Conservation (phyloP, 1,140 invertebrate genomes). For the Trichonephila clavipes region DNA sequence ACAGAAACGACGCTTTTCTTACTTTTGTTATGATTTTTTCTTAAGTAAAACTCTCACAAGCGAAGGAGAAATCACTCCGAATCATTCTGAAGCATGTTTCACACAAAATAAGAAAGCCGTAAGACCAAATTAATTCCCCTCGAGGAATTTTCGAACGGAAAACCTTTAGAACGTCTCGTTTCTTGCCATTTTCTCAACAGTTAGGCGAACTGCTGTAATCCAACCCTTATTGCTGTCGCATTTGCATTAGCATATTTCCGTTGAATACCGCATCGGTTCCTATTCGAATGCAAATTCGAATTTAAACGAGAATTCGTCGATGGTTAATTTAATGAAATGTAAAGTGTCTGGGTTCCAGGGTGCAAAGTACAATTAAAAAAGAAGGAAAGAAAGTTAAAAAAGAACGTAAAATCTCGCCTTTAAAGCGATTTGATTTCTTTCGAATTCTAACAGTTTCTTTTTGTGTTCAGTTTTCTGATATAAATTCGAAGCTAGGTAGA, state of each 20-base stretch:
- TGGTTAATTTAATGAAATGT: slow-evolving; percentile 69
- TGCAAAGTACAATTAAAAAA: slow-evolving; percentile 39
- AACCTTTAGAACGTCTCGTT: slow-evolving; percentile 51
- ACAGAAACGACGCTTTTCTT: background rate
- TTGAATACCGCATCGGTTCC: slow-evolving; percentile 2
- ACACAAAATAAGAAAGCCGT: background rate
- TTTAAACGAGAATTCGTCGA: slow-evolving; percentile 49
- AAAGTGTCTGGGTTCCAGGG: slow-evolving; percentile 4
- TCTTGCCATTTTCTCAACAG: background rate
- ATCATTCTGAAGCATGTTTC: slow-evolving; percentile 1
- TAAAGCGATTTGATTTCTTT: slow-evolving; percentile 39
- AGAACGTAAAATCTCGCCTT: background rate
- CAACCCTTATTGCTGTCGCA: slow-evolving; percentile 49
- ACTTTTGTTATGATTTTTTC: background rate
- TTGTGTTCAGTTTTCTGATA: background rate
- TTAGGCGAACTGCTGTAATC: slow-evolving; percentile 35
- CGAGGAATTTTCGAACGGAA: slow-evolving; percentile 47
- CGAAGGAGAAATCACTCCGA: background rate
- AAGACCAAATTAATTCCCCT: slow-evolving; percentile 58
- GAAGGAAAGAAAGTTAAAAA: background rate
- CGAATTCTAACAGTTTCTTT: background rate
- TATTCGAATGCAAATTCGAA: slow-evolving; percentile 66
- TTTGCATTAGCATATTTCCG: slow-evolving; percentile 61
- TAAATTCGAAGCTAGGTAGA: background rate
- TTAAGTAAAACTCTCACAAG: background rate